Evolutionary conservation across 2,888 invertebrate genomes (phyloP), one percentile per base, ranked within the genome.

Genomic region (Chirona hameri): DNA sequence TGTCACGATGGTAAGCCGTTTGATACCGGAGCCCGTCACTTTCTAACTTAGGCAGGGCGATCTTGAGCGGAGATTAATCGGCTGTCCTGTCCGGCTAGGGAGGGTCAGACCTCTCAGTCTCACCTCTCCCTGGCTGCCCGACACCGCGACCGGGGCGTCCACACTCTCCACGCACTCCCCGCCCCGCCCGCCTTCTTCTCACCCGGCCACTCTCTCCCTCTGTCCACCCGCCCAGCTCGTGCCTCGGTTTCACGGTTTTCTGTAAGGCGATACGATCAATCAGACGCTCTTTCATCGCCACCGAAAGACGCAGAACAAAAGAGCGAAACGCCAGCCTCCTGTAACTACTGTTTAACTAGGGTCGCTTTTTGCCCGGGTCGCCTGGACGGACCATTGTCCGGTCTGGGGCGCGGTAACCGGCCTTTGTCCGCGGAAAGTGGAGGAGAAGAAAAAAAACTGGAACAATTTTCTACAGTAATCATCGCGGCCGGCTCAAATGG

Each of bases 271-370:
- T 15, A 39, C 39, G 39, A 76, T 76, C 76, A 31, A 76, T 76
- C 76, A 76, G 39, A 15, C 18, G 39, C 39, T 76, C 76, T 76
- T 24, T 76, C 76, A 76, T 39, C 76, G 76, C 76, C 76, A 15
- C 39, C 76, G 39, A 18, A 31, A 31, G 39, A 39, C 39, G 76
- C 39, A 29, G 76, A 76, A 76, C 76, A 76, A 76, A 76, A 76
- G 76, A 24, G 1, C 76, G 76, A 31, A 76, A 76, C 76, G 21
- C 76, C 29, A 15, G 21, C 39, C 39, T 7, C 4, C 39, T 18
- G 76, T 76, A 76, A 76, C 76, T 76, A 76, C 76, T 76, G 76
- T 76, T 76, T 76, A 76, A 76, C 76, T 76, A 76, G 21, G 10
- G 29, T 14, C 76, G 15, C 31, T 76, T 76, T 76, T 76, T 76